Evolutionary conservation across 2,113 vertebrate genomes (phyloP), one percentile per base, ranked within the genome.

Genomic region (Loxodonta africana): DNA sequence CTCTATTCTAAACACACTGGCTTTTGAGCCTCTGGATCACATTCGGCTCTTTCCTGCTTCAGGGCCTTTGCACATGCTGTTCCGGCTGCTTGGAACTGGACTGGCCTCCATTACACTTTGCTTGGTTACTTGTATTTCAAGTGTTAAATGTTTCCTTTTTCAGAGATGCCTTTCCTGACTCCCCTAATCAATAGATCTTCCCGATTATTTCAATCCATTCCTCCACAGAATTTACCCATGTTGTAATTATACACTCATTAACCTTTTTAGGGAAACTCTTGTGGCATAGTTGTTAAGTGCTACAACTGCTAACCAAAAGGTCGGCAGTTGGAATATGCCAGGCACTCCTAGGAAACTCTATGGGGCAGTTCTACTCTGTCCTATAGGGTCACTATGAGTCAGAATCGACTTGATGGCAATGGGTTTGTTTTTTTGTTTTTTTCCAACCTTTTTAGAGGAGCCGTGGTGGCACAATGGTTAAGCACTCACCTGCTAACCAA

Each of bases 91-190:
- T 80, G 46, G 83, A 80, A 51, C 15, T 84, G 21, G 4, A 28
- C 2, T 65, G 46, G 26, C 37, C 33, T 48, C 33, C 25, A 30
- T 90, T 25, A 51, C 8, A 62, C 12, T 53, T 67, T 83, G 44
- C 41, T 48, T 60, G 53, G 18, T 85, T 93, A 63, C 44, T 41
- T 81, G 8, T 44, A 90, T 90, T 65, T 74, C 67, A 77, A 90
- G 41, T 83, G 37, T 14, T 67, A 80, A 76, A 60, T 88, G 78
- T 80, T 77, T 93, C 44, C 78, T 90, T 85, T 65, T 57, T 83
- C 69, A 48, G 46, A 80, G 63, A 84, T 67, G 26, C 15, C 30
- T 51, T 62, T 28, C 60, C 44, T 65, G n/a, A 91, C 30, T 91
- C 0, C 9, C 41, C 63, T 51, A n/a, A 74, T 71, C 76, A 86